phyloP scores from a whole-genome alignment of 2,113 vertebrate genomes.

The Poeciliopsis turrubarensis region DNA sequence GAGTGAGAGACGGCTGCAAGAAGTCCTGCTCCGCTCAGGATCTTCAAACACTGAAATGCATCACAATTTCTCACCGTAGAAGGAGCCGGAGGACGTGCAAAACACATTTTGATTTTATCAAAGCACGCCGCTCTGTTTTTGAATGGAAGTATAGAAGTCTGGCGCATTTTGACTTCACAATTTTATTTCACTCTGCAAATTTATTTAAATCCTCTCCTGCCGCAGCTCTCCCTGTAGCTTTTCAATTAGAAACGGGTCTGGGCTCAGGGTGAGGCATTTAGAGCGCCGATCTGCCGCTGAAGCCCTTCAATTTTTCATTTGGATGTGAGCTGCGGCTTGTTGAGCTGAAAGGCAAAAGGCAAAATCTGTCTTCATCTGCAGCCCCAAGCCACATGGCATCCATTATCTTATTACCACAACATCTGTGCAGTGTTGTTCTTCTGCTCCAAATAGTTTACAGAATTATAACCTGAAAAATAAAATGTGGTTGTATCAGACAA shows the following conservation, averaged over 20 bases:
- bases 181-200: neutral
- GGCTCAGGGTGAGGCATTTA: neutral
- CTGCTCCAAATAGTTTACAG: neutral
- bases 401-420: neutral
- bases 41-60: neutral
- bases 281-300: neutral
- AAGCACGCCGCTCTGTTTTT: neutral
- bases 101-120: neutral
- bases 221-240: neutral
- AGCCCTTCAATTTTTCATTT: neutral
- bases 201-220: neutral
- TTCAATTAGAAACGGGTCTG: conserved; percentile 1
- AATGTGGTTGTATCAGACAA: neutral
- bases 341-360: neutral
- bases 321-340: neutral
- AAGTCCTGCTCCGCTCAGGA: conserved; percentile 27
- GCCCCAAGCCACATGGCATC: neutral
- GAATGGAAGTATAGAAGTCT: neutral
- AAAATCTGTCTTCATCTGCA: neutral
- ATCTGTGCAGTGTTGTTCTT: neutral
- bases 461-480: neutral
- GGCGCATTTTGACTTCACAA: neutral
- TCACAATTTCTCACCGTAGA: neutral
- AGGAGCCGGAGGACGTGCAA: neutral
- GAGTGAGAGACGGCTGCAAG: conserved; percentile 48